A percentile compares a stretch with the other conserved stretches of the same genome.
Evolutionary conservation across 2,888 invertebrate genomes (phyloP).

Genomic region (Lasioglossum leucozonium): DNA sequence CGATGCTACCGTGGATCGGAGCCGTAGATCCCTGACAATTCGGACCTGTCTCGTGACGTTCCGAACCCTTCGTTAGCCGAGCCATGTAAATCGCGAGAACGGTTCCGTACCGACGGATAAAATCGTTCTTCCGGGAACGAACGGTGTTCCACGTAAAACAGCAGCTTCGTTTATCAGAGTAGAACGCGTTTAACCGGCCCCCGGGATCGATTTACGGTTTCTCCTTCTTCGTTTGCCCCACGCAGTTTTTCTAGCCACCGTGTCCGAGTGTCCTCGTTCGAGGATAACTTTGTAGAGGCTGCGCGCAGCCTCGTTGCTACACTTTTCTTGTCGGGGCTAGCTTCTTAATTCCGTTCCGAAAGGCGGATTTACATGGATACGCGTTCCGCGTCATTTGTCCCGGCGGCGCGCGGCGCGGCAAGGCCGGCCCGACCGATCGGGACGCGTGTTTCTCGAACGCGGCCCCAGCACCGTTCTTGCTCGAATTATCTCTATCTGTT

Average conservation of each 20-base stretch:
- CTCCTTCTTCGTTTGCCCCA: neutral
- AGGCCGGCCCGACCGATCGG: neutral
- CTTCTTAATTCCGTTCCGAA: slow-evolving; percentile 18
- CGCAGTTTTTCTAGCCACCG: neutral
- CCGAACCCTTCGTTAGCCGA: neutral
- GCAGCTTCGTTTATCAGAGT: slow-evolving; percentile 26
- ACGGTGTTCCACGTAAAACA: slow-evolving; percentile 31
- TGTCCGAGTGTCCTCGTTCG: neutral
- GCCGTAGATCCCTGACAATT: neutral
- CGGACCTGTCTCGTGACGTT: neutral
- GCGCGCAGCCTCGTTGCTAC: neutral
- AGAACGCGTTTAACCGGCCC: slow-evolving; percentile 31
- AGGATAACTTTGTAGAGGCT: neutral
- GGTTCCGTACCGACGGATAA: slow-evolving; percentile 25
- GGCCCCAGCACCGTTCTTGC: slow-evolving; percentile 8
- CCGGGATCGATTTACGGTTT: slow-evolving; percentile 27
- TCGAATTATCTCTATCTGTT: slow-evolving; percentile 2
- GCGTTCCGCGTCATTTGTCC: slow-evolving; percentile 41
- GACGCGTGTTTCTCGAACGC: neutral
- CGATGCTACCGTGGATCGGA: no score
- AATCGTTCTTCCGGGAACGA: slow-evolving; percentile 32
- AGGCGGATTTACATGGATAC: slow-evolving; percentile 26
- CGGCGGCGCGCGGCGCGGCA: neutral
- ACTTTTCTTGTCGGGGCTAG: neutral
- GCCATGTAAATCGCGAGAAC: neutral